phyloP scores from a whole-genome alignment of 2,888 invertebrate species.

The Agrotis puta region DNA sequence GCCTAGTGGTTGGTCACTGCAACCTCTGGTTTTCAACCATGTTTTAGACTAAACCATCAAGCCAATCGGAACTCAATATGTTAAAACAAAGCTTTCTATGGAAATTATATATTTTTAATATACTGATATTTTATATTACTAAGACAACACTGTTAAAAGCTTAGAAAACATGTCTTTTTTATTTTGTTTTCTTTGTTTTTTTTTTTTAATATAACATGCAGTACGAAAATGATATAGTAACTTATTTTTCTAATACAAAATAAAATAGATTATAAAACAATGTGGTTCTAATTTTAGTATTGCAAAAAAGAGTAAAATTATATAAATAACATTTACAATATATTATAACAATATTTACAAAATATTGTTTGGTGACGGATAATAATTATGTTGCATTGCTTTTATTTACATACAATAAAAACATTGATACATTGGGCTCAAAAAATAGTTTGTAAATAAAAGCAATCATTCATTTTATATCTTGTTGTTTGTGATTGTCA shows the following conservation, averaged over 20 bases:
- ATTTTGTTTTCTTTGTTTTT: slow-evolving; percentile 25
- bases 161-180: slow-evolving; percentile 45
- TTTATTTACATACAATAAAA: slow-evolving; percentile 11
- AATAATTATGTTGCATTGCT: slow-evolving; percentile 2
- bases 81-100: slow-evolving; percentile 27
- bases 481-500: slow-evolving; percentile 21
- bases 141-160: slow-evolving; percentile 46
- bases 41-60: neutral
- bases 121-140: slow-evolving; percentile 63
- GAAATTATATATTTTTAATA: slow-evolving; percentile 59
- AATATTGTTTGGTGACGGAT: slow-evolving; percentile 24
- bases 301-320: neutral
- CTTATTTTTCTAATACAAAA: slow-evolving; percentile 17
- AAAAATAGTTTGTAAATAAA: slow-evolving; percentile 4
- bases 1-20: neutral
- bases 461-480: neutral
- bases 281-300: slow-evolving; percentile 27
- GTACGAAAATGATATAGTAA: slow-evolving; percentile 7
- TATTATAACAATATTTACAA: no score
- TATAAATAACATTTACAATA: slow-evolving; percentile 23
- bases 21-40: neutral
- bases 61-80: slow-evolving; percentile 53
- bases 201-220: slow-evolving; percentile 6
- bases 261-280: neutral
- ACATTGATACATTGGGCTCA: neutral